Conservation (phyloP, 2,888 invertebrate genomes). For the Drosophila paracracens region DNA sequence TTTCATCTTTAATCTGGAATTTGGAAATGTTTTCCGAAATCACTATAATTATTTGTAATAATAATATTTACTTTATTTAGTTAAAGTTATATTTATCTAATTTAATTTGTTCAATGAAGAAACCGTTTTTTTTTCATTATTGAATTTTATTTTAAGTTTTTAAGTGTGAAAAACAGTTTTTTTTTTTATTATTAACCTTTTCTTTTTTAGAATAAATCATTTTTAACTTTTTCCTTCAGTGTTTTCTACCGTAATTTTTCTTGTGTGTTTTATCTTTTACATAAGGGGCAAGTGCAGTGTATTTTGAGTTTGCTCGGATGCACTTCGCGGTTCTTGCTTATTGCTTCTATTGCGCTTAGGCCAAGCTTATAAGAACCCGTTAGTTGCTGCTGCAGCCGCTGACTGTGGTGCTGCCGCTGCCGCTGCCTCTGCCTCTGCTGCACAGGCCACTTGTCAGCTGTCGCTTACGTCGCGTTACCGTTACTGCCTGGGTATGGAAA, state of each 20-base stretch:
- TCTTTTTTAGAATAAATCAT: rapidly evolving
- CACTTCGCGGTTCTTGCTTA: slow-evolving; percentile 29
- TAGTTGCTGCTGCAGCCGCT: slow-evolving; percentile 44
- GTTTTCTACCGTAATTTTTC: neutral
- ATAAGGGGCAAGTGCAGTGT: slow-evolving; percentile 17
- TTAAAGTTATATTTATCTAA: neutral
- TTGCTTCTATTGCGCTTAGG: slow-evolving; percentile 32
- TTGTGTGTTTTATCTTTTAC: neutral
- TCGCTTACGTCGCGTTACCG: slow-evolving; percentile 79
- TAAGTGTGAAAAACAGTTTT: no score
- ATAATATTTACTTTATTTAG: neutral
- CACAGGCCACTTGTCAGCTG: slow-evolving; percentile 70
- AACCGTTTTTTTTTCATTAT: neutral
- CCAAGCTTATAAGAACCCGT: slow-evolving; percentile 62
- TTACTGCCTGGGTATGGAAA: slow-evolving; percentile 81
- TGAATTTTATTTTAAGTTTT: neutral
- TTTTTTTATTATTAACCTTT: neutral
- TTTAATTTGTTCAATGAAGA: neutral
- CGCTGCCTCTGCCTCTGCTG: slow-evolving; percentile 5
- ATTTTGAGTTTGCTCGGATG: slow-evolving; percentile 15
- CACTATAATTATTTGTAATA: neutral
- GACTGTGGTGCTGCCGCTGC: slow-evolving; percentile 3
- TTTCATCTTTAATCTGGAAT: neutral
- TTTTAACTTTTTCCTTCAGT: neutral
- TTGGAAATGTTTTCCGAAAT: neutral